Base-by-base conservation (phyloP, 2,888 invertebrate species). In the Pharmacophagus antenor region DNA sequence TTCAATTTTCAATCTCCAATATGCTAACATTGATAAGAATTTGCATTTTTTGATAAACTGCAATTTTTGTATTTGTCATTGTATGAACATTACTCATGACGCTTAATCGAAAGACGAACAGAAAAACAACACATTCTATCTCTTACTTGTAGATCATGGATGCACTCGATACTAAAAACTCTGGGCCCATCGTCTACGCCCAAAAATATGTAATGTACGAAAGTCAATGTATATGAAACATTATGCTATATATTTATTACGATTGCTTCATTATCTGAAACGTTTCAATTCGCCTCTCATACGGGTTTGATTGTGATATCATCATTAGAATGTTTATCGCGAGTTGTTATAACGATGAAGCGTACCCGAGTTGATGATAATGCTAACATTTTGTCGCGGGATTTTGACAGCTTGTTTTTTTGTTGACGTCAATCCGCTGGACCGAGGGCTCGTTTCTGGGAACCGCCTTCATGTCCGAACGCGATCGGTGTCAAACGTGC, bases 331-430 rank as follows among this genome's bases (percentile, higher is more conserved):
- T 10, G 5, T 27, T 27, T 27, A 27, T 21, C 44, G 51, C 64
- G 63, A 71, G 75, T 73, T 68, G 72, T 67, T 68, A 69, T 70
- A 71, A 69, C 75, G 81, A 76, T 77, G 70, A 71, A 66, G 44
- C 51, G 62, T 70, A 78, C 81, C 76, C 74, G 75, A 68, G 60
- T 66, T 67, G 68, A 64, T 65, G 84, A 84, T 84, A 84, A 82
- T 72, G 66, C 61, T 52, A 66, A 63, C 64, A 70, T 72, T 71
- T 73, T 70, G 72, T 72, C 66, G 62, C 65, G 66, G 57, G 53
- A 62, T 70, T 74, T 74, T 73, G 70, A 74, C 71, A 70, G 71
- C 67, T 64, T 70, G 71, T 51, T 23, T 48, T 51, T 60, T 55
- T 31, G 31, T 49, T 50, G 20, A 44, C 18, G n/a, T 8, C 46